A percentile compares a stretch with the other conserved stretches of the same genome.
Evolutionary conservation across 1,140 invertebrate species (phyloP).

Genomic region (Pseudobourletiella spinata): DNA sequence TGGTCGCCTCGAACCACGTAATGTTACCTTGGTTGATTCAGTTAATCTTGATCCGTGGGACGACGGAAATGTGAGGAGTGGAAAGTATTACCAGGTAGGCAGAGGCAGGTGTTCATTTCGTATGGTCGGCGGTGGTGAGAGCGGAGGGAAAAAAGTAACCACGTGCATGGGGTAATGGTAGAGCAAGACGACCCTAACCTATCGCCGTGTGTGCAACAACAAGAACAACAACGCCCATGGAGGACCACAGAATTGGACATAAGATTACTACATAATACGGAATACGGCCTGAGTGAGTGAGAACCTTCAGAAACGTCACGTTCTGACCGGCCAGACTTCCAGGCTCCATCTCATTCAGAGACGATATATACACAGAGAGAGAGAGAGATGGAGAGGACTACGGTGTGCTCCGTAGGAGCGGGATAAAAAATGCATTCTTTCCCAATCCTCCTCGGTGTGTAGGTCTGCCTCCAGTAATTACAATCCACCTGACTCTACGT

Average conservation of each 20-base stretch:
- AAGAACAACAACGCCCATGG: not conserved
- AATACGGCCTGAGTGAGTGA: too few species aligned
- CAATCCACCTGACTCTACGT: too few species aligned
- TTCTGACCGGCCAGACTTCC: not conserved
- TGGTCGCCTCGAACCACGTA: not conserved
- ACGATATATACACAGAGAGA: too few species aligned
- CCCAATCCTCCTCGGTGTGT: too few species aligned
- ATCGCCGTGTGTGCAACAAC: not conserved
- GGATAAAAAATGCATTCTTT: too few species aligned
- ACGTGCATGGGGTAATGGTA: constrained; percentile 1
- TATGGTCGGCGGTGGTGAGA: too few species aligned
- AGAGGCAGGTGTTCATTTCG: not conserved
- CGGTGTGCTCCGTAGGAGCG: too few species aligned
- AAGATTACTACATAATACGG: too few species aligned
- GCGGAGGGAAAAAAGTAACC: constrained; percentile 1
- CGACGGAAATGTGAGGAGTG: not conserved
- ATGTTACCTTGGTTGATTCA: not conserved
- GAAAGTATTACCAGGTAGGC: not conserved
- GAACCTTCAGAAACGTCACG: not conserved
- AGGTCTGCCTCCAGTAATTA: too few species aligned
- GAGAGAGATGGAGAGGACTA: too few species aligned
- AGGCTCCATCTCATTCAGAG: constrained; percentile 2
- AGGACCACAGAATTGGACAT: too few species aligned
- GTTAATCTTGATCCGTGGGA: not conserved
- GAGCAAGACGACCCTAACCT: not conserved